Base-by-base conservation (phyloP, 2,113 vertebrate genomes). In the Porphyrio hochstetteri region DNA sequence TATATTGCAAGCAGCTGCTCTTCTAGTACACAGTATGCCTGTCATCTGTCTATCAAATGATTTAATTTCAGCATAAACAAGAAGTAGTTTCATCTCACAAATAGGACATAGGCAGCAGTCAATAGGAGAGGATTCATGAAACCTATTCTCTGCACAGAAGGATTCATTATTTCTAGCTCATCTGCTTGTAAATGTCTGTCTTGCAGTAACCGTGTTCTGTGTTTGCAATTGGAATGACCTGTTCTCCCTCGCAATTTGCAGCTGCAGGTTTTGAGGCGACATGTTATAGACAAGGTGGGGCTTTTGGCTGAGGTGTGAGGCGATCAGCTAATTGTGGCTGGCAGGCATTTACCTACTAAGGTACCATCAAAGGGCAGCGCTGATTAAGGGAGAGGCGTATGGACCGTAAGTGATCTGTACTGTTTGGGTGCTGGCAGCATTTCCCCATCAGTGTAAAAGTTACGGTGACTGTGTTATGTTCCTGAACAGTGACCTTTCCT, bases 41-140 rank as follows among this genome's bases (percentile, higher is more conserved):
- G 81, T 87, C 89, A 89, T 92, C 80, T 88, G 44, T 86, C 78
- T 82, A 36, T 91, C 84, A 94, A 95, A 78, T 52, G 0, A 75
- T 48, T 88, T 84, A 7, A 90, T 77, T 94, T 90, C 36, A 81
- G 60, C 52, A 75, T 60, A 81, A 88, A 86, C 31, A 83, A 88
- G 76, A 46, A 95, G 90, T 21, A 74, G 28, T 90, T 81, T 90
- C 46, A 23, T 78, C 85, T 94, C 60, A 88, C 88, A 96, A 95
- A 46, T 2, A 88, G 80, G 55, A 80, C 50, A 86, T 16, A 53
- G 46, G 19, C 61, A 94, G 53, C 71, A 93, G 42, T 78, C 76
- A 90, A 33, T 63, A 48, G 52, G 17, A 83, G 28, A 67, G 3
- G 13, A 86, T 71, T 88, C 42, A 75, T 4, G 1, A 64, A 88